Base-by-base conservation (phyloP, 2,888 invertebrate species). In the Hypselothyrea guttata region DNA sequence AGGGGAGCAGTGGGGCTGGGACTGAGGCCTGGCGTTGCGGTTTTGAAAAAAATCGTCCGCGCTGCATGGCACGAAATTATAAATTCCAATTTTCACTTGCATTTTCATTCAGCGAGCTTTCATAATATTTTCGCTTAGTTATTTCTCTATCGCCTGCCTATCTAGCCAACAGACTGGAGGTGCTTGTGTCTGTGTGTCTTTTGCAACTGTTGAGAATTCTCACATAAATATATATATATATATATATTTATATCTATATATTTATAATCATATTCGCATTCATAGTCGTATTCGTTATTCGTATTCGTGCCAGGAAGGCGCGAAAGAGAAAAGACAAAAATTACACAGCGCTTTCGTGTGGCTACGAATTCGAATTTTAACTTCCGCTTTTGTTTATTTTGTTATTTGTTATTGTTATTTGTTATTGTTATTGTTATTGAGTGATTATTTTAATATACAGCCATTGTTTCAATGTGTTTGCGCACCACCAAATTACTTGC, bases 61-160 rank as follows among this genome's bases (percentile, higher is more conserved):
- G 61, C 58, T 61, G 65, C 65, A 60, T 69, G 53, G 64, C 72
- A 76, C 81, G 62, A 81, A 81, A 81, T 81, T 81, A 81, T 81
- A 86, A 81, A 81, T 81, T 81, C 77, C 86, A 77, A 81, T 81
- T 82, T 82, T 82, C 84, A 84, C 84, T 86, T 86, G 84, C 77
- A 68, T 59, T 65, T 53, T 40, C 49, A n/a, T 4, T 5, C n/a
- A 16, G 54, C 35, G 31, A 37, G 66, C 84, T 86, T 81, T 81
- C 78, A 79, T 79, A 79, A 79, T 85, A 84, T 83, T 82, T 75
- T 74, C 70, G 70, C 60, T 56, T 69, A 77, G 51, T 55, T 69
- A 60, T 72, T 67, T 77, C 61, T 73, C 76, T 79, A 79, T 79
- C 44, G 68, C 54, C 54, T 68, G 47, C 34, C 45, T 47, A 18